Base-by-base conservation (phyloP, 2,888 invertebrate genomes). In the Dugesia japonica region DNA sequence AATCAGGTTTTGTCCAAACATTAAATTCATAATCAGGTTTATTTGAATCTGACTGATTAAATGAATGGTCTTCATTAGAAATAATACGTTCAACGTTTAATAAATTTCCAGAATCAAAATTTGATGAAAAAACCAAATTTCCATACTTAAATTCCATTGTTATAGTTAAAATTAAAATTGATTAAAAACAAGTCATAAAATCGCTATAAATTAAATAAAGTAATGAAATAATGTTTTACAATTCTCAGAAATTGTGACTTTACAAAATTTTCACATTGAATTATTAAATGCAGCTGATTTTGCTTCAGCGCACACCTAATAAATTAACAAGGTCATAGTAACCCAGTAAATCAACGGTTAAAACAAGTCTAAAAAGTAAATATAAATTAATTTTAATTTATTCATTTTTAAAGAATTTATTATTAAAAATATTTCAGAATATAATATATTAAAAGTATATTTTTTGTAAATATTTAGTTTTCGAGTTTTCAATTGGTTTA, bases 71-170 rank as follows among this genome's bases (percentile, higher is more conserved):
- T 26, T 83, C 83, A 76, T 82, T 83, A 76, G 78, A 80, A 1
- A 79, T 78, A 7, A 84, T 89, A 81, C 89, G 87, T 84, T 92
- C 91, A 75, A 92, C 92, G 85, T 88, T 88, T 76, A 89, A 89
- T 81, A 92, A 87, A 86, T 93, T 93, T 78, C 91, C 92, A 71
- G 92, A 92, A 85, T 92, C 92, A 87, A 92, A 92, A 84, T 90
- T 89, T 81, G 91, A 90, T 81, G 89, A 89, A 86, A 93, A 92
- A 81, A 88, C 87, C 85, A 92, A 90, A 81, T 89, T 90, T 81
- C 89, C 90, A 80, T 81, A 81, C 56, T 82, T 79, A 74, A 81
- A 79, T 79, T 84, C 85, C 83, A 76, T 76, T 20, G 56, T n/a
- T 7, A 13, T 56, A 20, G 9, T 13, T 56, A 56, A 56, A 56